Base-by-base conservation (phyloP, 2,797 vertebrate species). In the Australoheros facetus region DNA sequence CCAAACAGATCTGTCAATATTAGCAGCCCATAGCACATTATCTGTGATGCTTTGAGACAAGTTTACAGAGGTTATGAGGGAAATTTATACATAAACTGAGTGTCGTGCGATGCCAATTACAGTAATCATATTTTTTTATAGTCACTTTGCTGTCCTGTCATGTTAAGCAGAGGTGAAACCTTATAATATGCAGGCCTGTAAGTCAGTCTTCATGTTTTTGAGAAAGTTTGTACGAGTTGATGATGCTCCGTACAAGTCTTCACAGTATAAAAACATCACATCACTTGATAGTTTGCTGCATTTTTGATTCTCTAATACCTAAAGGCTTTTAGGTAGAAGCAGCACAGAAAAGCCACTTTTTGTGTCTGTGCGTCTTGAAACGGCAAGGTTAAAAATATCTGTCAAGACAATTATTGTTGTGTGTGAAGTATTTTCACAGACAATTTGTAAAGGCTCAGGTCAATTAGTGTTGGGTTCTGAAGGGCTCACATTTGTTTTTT, bases 1-100 rank as follows among this genome's bases (percentile, higher is more conserved):
- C 51, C 56, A 75, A 82, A 91, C 79, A 73, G 28, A 75, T 82
- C 74, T 71, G 85, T 92, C 87, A 83, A 86, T 91, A 89, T 81
- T 72, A 75, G 80, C 45, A 71, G 59, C 76, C 69, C 7, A 4
- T 30, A 72, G 71, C 79, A 77, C 78, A 88, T 86, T 30, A 72
- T 57, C 60, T 11, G 4, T 39, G 34, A 89, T 79, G 64, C 54
- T 88, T 59, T 71, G 45, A 82, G 70, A 59, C 66, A 72, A 56
- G 80, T 73, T 79, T 19, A 75, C 16, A 70, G 69, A 72, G 88
- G 87, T 89, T 79, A 77, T 9, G 53, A 45, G 81, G 56, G 56
- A 87, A 73, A 84, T 82, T 84, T 79, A 54, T 56, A 77, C 59
- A 79, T 60, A 81, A 88, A 82, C 76, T 45, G 28, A 73, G 45